A percentile compares a stretch with the other conserved stretches of the same genome.
Conservation (phyloP, 2,113 vertebrate genomes). For the Xiphophorus couchianus region DNA sequence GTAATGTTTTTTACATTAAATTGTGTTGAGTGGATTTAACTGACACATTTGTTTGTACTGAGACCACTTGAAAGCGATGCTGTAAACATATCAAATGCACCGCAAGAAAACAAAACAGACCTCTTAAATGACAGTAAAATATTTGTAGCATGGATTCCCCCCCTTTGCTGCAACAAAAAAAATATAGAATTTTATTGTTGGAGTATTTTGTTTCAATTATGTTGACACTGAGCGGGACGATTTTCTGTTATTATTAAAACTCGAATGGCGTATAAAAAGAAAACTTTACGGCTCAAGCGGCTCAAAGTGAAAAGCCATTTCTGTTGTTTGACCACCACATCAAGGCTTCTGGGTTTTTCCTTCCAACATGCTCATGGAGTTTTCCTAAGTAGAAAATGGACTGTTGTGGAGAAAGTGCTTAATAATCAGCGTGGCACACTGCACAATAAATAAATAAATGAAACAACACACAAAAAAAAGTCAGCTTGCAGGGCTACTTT, state of each 20-base stretch:
- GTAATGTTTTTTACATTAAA: conserved; percentile 23
- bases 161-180: conserved; percentile 35
- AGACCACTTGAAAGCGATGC: conserved; percentile 36
- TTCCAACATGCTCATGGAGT: conserved; percentile 23
- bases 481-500: conserved; percentile 46
- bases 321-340: conserved; percentile 61
- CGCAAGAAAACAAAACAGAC: conserved; percentile 27
- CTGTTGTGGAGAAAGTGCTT: conserved; percentile 34
- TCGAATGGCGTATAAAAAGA: conserved; percentile 39
- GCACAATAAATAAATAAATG: conserved; percentile 31
- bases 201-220: conserved; percentile 38
- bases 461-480: not conserved
- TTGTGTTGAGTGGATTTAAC: conserved; percentile 15
- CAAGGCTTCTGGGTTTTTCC: conserved; percentile 43
- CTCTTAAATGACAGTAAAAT: conserved; percentile 25
- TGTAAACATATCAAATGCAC: conserved; percentile 30
- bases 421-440: conserved; percentile 25
- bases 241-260: conserved; percentile 57
- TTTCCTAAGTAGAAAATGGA: conserved; percentile 52
- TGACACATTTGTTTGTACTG: conserved; percentile 11
- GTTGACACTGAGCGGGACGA: conserved; percentile 31
- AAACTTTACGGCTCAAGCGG: conserved; percentile 42
- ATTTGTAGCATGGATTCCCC: not conserved
- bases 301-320: conserved; percentile 48
- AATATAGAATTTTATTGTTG: conserved; percentile 36